phyloP scores from a whole-genome alignment of 1,140 invertebrate genomes.

The Drosophila willistoni region DNA sequence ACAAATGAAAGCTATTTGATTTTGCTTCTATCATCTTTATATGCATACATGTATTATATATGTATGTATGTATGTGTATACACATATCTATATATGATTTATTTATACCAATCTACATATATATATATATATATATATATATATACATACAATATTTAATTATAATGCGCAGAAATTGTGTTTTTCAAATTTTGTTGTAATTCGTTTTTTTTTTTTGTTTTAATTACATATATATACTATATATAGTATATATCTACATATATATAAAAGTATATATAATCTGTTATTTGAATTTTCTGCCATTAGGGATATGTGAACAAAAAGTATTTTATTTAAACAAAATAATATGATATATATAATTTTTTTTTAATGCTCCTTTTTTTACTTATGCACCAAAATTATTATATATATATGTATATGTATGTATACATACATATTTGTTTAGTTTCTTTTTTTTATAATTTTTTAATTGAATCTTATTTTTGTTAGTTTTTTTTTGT shows the following conservation, averaged over 20 bases:
- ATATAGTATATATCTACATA: conserved; percentile 9
- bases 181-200: conserved; percentile 83
- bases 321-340: conserved; percentile 26
- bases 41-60: conserved; percentile 21
- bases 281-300: conserved; percentile 26
- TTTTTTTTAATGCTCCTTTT: conserved; percentile 12
- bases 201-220: conserved; percentile 57
- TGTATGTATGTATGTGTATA: background rate
- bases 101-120: conserved; percentile 41
- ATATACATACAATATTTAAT: conserved; percentile 41
- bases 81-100: conserved; percentile 35
- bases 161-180: conserved; percentile 71
- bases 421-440: conserved; percentile 24
- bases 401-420: background rate
- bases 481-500: conserved; percentile 37
- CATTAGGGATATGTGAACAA: conserved; percentile 43
- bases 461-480: conserved; percentile 39
- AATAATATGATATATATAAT: background rate
- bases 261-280: conserved; percentile 10
- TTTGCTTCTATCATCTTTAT: conserved; percentile 27
- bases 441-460: conserved; percentile 46
- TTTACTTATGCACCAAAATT: conserved; percentile 23
- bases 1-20: conserved; percentile 28
- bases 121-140: conserved; percentile 42
- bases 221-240: conserved; percentile 14